Conservation (phyloP, 1,140 invertebrate genomes). For the Aphelenchoides avenae region DNA sequence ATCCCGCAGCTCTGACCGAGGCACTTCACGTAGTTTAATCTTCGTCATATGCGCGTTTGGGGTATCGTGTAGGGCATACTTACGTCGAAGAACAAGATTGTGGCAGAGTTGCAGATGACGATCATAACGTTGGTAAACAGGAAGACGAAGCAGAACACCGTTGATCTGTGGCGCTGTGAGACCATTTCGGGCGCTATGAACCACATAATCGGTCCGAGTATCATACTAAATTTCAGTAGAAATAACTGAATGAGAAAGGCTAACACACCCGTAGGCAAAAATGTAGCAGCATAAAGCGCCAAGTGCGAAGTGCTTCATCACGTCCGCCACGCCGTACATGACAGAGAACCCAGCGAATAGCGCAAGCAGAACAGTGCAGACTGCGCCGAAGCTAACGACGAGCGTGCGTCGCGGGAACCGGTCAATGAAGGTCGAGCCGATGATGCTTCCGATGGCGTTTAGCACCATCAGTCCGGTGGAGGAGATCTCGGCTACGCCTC, state of each 20-base stretch:
- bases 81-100: too few species aligned
- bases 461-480: conserved; percentile 38
- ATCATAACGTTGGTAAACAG: conserved; percentile 49
- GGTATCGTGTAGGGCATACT: too few species aligned
- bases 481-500: conserved; percentile 38
- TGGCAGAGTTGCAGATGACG: conserved; percentile 44
- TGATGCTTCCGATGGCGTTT: conserved; percentile 44
- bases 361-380: conserved; percentile 27
- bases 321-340: conserved; percentile 11
- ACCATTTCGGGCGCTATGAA: conserved; percentile 49
- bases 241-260: conserved; percentile 8
- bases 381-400: conserved; percentile 29
- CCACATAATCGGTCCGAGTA: conserved; percentile 50
- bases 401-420: conserved; percentile 43
- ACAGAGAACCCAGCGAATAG: conserved; percentile 37
- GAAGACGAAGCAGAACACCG: conserved; percentile 47
- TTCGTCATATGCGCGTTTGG: too few species aligned
- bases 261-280: conserved; percentile 49
- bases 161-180: conserved; percentile 46
- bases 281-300: conserved; percentile 34
- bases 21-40: too few species aligned
- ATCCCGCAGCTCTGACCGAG: too few species aligned
- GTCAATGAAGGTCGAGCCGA: conserved; percentile 44
- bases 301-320: conserved; percentile 42
- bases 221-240: conserved; percentile 28